Base-by-base conservation (phyloP, 92 coral and sea anemone genomes). In the Epizoanthus scotinus region DNA sequence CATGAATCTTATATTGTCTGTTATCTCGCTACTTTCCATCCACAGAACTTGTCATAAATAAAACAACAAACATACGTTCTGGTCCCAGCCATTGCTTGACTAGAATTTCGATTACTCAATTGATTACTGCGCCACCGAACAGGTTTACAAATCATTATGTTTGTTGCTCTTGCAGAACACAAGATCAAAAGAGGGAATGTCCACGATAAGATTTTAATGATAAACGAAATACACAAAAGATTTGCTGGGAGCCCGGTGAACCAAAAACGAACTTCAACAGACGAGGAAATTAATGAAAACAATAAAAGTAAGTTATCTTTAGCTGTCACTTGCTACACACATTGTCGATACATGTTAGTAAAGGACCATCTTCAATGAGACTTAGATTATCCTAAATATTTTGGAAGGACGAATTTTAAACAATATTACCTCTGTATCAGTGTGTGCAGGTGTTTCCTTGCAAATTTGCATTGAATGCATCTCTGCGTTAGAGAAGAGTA, bases 251-350 rank as follows among this genome's bases (percentile, higher is more conserved):
- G 19, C 2, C 38, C 42, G 54, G 34, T 9, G 52, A 13, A 47
- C 52, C 52, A 9, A 7, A 75, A 75, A 40, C 68, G 81, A 38
- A 58, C 81, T 20, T 19, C 81, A 22, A 75, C 68, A 36, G 81
- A 75, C 47, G 40, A 75, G 36, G 34, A 75, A 54, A 75, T 75
- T 38, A 75, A 36, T 13, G 38, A 75, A 9, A 75, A 75, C 68
- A 75, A 75, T 53, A 13, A 38, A 14, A 10, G 81, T 75, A 58
- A 34, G 81, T 57, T 2, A 26, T 72, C 14, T 50, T 9, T 12
- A 24, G 20, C 22, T 0, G 21, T 44, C 49, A 17, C 25, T 7
- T 12, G 28, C 21, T 10, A n/a, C 26, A 22, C 66, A 6, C 66
- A 12, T 61, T 61, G 6, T 61, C 5, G 20, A 61, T 61, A n/a